Conservation (phyloP, 1,140 invertebrate species). For the Dinoponera quadriceps region DNA sequence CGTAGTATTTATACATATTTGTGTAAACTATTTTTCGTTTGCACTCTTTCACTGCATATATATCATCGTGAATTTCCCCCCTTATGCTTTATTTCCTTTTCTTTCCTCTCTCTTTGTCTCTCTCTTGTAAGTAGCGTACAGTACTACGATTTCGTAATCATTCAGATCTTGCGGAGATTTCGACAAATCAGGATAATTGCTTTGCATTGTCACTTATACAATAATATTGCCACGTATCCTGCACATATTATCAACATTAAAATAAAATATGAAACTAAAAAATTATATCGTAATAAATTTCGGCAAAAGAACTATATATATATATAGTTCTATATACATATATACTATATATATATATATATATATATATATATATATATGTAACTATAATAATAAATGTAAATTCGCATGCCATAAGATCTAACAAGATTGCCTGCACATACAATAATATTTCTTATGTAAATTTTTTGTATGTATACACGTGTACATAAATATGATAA, state of each 20-base stretch:
- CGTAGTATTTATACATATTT: slow-evolving; percentile 53
- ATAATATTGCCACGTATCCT: slow-evolving; percentile 79
- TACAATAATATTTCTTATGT: slow-evolving; percentile 55
- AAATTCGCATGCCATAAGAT: slow-evolving; percentile 62
- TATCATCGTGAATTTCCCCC: slow-evolving; percentile 49
- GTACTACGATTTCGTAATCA: slow-evolving; percentile 72
- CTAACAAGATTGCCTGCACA: slow-evolving; percentile 65
- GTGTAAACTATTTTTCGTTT: slow-evolving; percentile 60
- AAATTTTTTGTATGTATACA: slow-evolving; percentile 55
- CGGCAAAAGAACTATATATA: slow-evolving; percentile 68
- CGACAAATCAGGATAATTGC: slow-evolving; percentile 71
- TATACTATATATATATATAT: slow-evolving; percentile 64
- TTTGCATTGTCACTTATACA: slow-evolving; percentile 74
- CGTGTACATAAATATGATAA: slow-evolving; percentile 54
- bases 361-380: slow-evolving; percentile 66
- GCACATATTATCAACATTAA: slow-evolving; percentile 74
- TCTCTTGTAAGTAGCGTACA: slow-evolving; percentile 63
- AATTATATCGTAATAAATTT: slow-evolving; percentile 74
- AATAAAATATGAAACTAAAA: slow-evolving; percentile 79
- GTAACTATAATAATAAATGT: slow-evolving; percentile 70
- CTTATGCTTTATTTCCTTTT: slow-evolving; percentile 50
- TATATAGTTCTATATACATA: slow-evolving; percentile 68
- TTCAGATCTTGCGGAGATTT: slow-evolving; percentile 77
- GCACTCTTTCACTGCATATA: slow-evolving; percentile 46
- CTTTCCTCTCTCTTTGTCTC: too few relatives aligned